A percentile compares a stretch with the other conserved stretches of the same genome.
Evolutionary conservation across 2,113 vertebrate genomes (phyloP).

Genomic region (Scytalopus superciliaris): DNA sequence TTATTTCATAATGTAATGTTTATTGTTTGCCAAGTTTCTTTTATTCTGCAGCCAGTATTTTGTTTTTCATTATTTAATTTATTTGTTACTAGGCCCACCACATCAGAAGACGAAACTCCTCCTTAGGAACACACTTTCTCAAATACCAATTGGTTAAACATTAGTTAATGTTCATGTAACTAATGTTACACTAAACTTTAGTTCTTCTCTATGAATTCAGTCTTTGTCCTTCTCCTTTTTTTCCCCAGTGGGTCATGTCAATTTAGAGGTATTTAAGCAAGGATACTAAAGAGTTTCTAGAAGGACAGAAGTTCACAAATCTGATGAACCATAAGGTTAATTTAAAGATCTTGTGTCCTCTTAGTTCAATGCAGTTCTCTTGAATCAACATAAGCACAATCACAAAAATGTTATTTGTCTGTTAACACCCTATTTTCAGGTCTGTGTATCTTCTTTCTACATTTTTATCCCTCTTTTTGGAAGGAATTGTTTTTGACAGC

Average conservation of each 20-base stretch:
- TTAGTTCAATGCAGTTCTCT: neutral
- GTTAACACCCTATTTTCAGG: neutral
- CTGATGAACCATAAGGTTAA: neutral
- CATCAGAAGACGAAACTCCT: neutral
- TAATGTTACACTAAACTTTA: neutral
- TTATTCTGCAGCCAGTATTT: neutral
- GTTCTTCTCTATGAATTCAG: neutral
- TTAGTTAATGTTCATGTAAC: neutral
- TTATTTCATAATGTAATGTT: neutral
- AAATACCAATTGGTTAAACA: neutral
- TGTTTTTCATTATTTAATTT: neutral
- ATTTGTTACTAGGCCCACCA: neutral
- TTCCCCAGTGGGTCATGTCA: neutral
- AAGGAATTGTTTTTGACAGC: slow-evolving; percentile 10
- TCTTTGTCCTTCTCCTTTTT: neutral
- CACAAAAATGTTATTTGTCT: neutral
- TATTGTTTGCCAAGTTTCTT: neutral
- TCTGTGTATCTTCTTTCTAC: neutral
- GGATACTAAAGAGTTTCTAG: neutral
- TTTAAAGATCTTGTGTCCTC: neutral
- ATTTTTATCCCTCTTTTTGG: neutral
- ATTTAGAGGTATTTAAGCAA: neutral
- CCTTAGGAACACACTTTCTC: neutral
- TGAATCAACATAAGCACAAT: neutral
- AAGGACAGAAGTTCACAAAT: neutral